A percentile compares a stretch with the other conserved stretches of the same genome.
These are phyloP conservation scores for Harpagifer antarcticus DNA, from an alignment of 2,797 vertebrate species.

Conservation along the genomic window DNA sequence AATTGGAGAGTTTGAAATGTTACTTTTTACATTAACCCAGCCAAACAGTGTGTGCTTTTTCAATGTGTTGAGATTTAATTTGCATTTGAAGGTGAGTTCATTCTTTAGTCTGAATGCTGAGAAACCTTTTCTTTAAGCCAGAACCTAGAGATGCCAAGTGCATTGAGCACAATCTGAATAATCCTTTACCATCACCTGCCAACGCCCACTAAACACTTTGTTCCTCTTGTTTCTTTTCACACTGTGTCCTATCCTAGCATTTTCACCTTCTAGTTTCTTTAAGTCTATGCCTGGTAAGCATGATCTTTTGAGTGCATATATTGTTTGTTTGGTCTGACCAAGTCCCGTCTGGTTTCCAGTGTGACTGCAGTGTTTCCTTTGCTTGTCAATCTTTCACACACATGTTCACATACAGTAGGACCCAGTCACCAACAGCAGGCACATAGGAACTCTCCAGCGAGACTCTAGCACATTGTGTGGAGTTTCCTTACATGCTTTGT, in stretches of 20 bases:
- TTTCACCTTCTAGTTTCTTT: conserved; percentile 53
- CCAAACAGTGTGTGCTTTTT: conserved; percentile 26
- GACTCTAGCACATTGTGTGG: conserved; percentile 3
- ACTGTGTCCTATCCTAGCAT: conserved; percentile 30
- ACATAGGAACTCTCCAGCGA: conserved; percentile 24
- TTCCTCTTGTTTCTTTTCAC: conserved; percentile 48
- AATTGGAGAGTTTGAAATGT: conserved; percentile 3
- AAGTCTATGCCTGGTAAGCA: conserved; percentile 30
- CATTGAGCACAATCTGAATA: conserved; percentile 60
- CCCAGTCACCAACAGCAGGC: conserved; percentile 32
- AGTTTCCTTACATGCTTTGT: conserved; percentile 31
- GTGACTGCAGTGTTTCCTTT: conserved; percentile 28
- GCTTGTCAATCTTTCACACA: conserved; percentile 16
- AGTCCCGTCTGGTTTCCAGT: conserved; percentile 51
- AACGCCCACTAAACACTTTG: conserved; percentile 58
- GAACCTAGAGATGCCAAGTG: conserved; percentile 45
- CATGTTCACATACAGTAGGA: too few species aligned
- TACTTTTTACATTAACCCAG: conserved; percentile 5
- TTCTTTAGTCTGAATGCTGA: conserved; percentile 60
- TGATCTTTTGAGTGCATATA: conserved; percentile 47
- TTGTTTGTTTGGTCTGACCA: conserved; percentile 57
- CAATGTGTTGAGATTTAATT: conserved; percentile 67
- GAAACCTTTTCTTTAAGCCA: conserved; percentile 58
- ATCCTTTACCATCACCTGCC: conserved; percentile 67
- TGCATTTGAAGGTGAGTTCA: conserved; percentile 75